These are phyloP conservation scores for Drosophila nr. perissopoda DNA, from an alignment of 2,888 invertebrate species.

Conservation along the genomic window DNA sequence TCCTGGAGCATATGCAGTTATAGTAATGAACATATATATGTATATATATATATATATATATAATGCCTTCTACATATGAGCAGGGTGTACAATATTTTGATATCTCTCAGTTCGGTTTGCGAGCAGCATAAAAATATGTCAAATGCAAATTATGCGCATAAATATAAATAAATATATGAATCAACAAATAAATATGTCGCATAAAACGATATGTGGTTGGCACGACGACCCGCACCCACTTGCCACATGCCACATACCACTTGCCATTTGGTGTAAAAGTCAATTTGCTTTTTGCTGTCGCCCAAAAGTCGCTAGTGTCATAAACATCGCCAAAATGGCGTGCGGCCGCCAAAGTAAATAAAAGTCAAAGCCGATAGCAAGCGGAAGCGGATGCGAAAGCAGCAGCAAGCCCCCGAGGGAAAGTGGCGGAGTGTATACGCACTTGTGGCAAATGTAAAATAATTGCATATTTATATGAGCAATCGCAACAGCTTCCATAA, in stretches of 20 bases:
- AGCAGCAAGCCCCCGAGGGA: background rate
- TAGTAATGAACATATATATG: constrained; percentile 2
- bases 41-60: constrained; percentile 8
- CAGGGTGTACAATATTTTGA: constrained; percentile 41
- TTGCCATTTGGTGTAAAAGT: constrained; percentile 47
- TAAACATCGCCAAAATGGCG: constrained; percentile 67
- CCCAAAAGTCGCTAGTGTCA: constrained; percentile 72
- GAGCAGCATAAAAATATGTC: constrained; percentile 74
- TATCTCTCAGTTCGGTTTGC: constrained; percentile 21
- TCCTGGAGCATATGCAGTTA: background rate
- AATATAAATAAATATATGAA: constrained; percentile 60
- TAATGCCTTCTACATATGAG: constrained; percentile 5
- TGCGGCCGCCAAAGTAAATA: constrained; percentile 64
- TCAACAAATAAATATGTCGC: constrained; percentile 73
- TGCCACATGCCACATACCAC: background rate
- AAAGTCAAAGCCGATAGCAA: constrained; percentile 30
- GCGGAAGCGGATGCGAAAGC: constrained; percentile 6
- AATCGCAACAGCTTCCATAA: constrained; percentile 33
- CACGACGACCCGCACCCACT: constrained; percentile 2
- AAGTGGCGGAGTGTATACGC: background rate
- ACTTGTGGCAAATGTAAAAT: constrained; percentile 69
- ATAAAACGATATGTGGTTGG: constrained; percentile 49
- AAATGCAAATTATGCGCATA: constrained; percentile 77
- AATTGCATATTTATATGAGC: constrained; percentile 75
- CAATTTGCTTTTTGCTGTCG: constrained; percentile 69